Conservation (phyloP, 2,113 vertebrate genomes). For the Syngnathus floridae region DNA sequence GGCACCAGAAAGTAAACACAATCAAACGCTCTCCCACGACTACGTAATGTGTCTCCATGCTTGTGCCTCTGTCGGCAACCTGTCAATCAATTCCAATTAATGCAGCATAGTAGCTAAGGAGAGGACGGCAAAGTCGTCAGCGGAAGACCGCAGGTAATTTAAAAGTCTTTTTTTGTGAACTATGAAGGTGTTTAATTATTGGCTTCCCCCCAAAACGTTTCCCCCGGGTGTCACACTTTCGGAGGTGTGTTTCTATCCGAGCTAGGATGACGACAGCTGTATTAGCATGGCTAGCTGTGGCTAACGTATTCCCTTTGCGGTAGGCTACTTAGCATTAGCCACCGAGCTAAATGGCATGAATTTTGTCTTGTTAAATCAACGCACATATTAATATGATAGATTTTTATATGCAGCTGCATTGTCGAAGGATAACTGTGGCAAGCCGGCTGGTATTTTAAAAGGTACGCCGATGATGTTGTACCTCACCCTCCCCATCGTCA, state of each 20-base stretch:
- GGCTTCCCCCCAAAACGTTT: too few species aligned
- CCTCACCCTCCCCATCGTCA: neutral
- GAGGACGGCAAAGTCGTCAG: constrained; percentile 49
- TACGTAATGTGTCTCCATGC: constrained; percentile 51
- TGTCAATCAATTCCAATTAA: constrained; percentile 69
- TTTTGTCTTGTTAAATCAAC: neutral
- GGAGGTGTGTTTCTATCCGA: neutral
- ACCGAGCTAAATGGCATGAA: neutral
- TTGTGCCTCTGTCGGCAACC: constrained; percentile 29
- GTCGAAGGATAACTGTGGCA: neutral
- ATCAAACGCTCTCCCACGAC: neutral
- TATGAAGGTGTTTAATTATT: neutral
- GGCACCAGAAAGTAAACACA: neutral
- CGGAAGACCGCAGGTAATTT: constrained; percentile 56
- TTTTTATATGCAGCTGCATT: neutral
- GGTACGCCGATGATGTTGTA: neutral
- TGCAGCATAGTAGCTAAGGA: constrained; percentile 62
- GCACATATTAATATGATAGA: neutral
- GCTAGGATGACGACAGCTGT: constrained; percentile 17
- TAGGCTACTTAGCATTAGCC: constrained; percentile 3
- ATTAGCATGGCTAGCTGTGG: constrained; percentile 33
- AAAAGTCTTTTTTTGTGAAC: neutral
- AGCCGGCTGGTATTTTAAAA: neutral
- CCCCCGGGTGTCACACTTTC: constrained; percentile 18
- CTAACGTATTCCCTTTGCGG: constrained; percentile 1